A percentile compares a stretch with the other conserved stretches of the same genome.
Conservation (phyloP, 2,888 invertebrate genomes). For the Operophtera brumata region DNA sequence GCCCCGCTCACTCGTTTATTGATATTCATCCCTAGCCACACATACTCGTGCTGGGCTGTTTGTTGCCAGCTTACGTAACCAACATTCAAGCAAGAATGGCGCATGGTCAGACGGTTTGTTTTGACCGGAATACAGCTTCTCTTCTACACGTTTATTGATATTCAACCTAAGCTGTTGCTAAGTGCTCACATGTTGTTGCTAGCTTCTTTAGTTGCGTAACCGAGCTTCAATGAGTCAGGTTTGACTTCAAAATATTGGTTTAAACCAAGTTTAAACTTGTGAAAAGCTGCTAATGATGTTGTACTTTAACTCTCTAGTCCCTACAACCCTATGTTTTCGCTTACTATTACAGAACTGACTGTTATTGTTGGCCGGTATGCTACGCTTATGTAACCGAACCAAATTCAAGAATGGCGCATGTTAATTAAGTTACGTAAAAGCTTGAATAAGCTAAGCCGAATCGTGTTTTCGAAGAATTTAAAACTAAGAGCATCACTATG, state of each 20-base stretch:
- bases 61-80: conserved; percentile 26
- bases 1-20: conserved; percentile 36
- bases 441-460: background rate
- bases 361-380: background rate
- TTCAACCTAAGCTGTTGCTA: conserved; percentile 6
- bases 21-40: conserved; percentile 41
- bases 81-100: conserved; percentile 20
- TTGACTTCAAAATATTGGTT: background rate
- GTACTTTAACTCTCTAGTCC: background rate
- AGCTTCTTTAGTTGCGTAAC: conserved; percentile 3
- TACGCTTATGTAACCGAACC: conserved; percentile 10
- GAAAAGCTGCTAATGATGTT: background rate
- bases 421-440: conserved; percentile 9
- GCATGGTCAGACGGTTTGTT: conserved; percentile 15
- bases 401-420: conserved; percentile 5
- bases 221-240: background rate
- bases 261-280: background rate
- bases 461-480: background rate
- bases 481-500: background rate
- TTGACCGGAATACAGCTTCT: background rate
- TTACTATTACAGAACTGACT: background rate
- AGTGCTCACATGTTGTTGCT: background rate
- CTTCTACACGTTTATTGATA: background rate
- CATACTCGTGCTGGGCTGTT: conserved; percentile 17
- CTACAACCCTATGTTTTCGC: background rate